Evolutionary conservation across 2,888 invertebrate species (phyloP), one percentile per base, ranked within the genome.

Genomic region (Diplazon laetatorius): DNA sequence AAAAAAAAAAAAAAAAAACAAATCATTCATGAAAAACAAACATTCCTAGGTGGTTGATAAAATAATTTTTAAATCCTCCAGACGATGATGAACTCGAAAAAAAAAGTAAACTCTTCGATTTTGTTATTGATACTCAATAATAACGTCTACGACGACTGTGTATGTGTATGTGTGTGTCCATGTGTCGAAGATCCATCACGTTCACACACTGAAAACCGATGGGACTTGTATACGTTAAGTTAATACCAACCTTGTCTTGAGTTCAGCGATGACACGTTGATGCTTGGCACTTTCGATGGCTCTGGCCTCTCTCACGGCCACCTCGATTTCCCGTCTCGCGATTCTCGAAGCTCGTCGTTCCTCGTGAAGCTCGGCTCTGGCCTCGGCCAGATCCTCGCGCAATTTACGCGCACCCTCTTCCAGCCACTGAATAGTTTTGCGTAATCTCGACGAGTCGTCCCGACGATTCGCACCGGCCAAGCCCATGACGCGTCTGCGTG

Each of bases 371-470:
- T 89, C 86, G 2, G 85, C 80, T 35, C 89, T 83, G 0, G 83
- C 84, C 14, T 80, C 83, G 4, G 88, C 88, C n/a, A 89, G 80
- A 50, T 89, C 87, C 69, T 88, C 87, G 14, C 89, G 83, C 60
- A 89, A 78, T 25, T 82, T 84, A 44, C 86, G 80, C 10, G 85
- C 84, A 22, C 86, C 86, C 37, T 89, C 87, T 60, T 88, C 88
- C 44, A 89, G 74, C 88, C 89, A 89, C 68, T 87, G 85, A 59
- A 89, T 88, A 3, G 87, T 88, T 77, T 87, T 87, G 20, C 88
- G 80, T 3, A 88, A 80, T 37, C 87, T 83, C 0, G 79, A 65
- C 12, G 84, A 74, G 30, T 87, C 87, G 72, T 84, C 84, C 9
- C 76, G 57, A 46, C 80, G 70, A 60, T 59, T 76, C 30, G 55